Evolutionary conservation across 2,113 vertebrate species (phyloP).

Genomic region (Callorhinus ursinus): DNA sequence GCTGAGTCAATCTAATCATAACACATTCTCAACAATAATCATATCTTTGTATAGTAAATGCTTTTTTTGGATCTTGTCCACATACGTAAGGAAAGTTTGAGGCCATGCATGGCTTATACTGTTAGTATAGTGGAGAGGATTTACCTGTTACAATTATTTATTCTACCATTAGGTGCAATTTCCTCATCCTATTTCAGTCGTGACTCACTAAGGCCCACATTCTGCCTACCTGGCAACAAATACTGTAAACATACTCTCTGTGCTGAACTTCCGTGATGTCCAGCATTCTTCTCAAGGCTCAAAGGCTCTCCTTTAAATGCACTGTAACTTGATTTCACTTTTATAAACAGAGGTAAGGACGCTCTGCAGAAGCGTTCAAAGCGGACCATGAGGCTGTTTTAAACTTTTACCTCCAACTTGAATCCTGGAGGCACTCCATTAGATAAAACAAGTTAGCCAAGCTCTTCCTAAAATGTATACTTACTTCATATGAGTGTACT

Average conservation of each 20-base stretch:
- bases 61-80: slow-evolving; percentile 29
- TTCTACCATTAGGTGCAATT: not conserved
- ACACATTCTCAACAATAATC: slow-evolving; percentile 9
- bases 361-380: not conserved
- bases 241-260: not conserved
- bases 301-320: not conserved
- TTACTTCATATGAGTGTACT: not conserved
- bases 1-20: slow-evolving; percentile 23
- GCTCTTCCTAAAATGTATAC: not conserved
- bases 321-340: not conserved
- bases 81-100: not conserved
- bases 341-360: not conserved
- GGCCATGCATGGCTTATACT: not conserved
- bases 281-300: not conserved
- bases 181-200: slow-evolving; percentile 1
- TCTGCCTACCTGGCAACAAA: slow-evolving; percentile 29
- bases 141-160: slow-evolving; percentile 3
- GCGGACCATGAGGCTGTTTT: not conserved
- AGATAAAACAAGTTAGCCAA: not conserved
- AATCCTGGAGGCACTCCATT: not conserved
- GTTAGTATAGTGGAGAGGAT: not conserved
- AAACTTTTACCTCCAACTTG: not conserved
- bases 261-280: not conserved
- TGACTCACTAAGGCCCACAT: not conserved
- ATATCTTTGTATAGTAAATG: slow-evolving; percentile 1